Conservation (phyloP, 2,113 vertebrate species). For the Micronycteris hirsuta region DNA sequence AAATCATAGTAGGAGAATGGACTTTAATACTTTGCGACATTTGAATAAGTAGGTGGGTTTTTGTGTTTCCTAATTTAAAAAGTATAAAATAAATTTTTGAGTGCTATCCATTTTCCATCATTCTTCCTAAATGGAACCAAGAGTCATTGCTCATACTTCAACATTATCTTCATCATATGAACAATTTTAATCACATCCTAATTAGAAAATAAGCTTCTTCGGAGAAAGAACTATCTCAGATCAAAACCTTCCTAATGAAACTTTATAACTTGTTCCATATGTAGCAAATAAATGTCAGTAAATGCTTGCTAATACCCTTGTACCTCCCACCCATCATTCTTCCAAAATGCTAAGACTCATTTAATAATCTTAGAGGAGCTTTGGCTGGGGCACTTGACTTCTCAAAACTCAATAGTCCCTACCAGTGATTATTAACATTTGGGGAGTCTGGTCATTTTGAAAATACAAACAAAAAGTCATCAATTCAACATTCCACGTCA, state of each 20-base stretch:
- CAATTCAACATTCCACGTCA: not conserved
- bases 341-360: not conserved
- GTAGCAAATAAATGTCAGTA: not conserved
- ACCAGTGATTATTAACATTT: not conserved
- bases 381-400: not conserved
- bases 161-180: not conserved
- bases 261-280: not conserved
- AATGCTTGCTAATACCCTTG: not conserved
- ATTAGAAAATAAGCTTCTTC: not conserved
- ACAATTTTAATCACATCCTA: not conserved
- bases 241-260: too few species aligned
- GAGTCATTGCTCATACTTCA: not conserved
- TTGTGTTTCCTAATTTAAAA: not conserved
- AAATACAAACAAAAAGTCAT: not conserved
- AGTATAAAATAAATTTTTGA: not conserved
- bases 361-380: not conserved
- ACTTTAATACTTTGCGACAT: not conserved
- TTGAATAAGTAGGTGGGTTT: not conserved
- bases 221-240: not conserved
- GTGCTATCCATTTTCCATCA: not conserved
- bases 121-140: not conserved
- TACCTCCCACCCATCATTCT: rapidly evolving
- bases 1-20: not conserved
- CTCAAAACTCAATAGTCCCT: not conserved
- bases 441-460: not conserved